Base-by-base conservation (phyloP, 1,140 invertebrate species). In the Carposina sasakii region DNA sequence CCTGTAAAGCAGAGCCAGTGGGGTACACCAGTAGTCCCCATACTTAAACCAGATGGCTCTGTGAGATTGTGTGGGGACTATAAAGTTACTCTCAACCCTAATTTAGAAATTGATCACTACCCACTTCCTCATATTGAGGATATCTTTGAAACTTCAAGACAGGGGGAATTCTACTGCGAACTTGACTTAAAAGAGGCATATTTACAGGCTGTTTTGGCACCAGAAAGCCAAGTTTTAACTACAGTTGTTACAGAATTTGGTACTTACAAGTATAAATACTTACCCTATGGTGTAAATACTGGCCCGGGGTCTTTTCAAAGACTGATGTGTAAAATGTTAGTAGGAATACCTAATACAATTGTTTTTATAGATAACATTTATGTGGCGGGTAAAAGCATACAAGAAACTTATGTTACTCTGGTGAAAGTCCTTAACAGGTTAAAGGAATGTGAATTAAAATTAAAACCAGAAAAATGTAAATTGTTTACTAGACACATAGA, bases 11-110 rank as follows among this genome's bases (percentile, higher is more conserved):
- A 30, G 15, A 56, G 41, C 21, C 17, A 52, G 22, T 60, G 56
- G 56, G 56, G 48, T 9, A 59, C 60, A 15, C 60, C 60, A 20
- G 31, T 60, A 5, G 57, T 52, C 10, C 53, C 54, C 8, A 39
- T 56, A 3, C 9, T 48, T 4, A 60, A 60, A 42, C 20, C 28
- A 17, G 43, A 52, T 37, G 49, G 45, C 3, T 28, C 26, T 12
- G 48, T 60, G 23, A 16, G 54, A 3, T 43, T 60, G 20, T 60
- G 57, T 41, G 54, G 53, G 2, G 57, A 60, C 37, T 60, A 50
- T 36, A 57, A 53, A 26, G 24, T 49, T 41, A 65, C 41, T 56
- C 52, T 46, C 33, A 46, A 46, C n/a, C 44, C 28, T 30, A 23
- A 23, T 21, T 23, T 46, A 46, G 44, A 46, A 19, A 36, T 22